These are phyloP conservation scores for Myrmecophaga tridactyla DNA, from an alignment of 2,113 vertebrate genomes.

Conservation along the genomic window DNA sequence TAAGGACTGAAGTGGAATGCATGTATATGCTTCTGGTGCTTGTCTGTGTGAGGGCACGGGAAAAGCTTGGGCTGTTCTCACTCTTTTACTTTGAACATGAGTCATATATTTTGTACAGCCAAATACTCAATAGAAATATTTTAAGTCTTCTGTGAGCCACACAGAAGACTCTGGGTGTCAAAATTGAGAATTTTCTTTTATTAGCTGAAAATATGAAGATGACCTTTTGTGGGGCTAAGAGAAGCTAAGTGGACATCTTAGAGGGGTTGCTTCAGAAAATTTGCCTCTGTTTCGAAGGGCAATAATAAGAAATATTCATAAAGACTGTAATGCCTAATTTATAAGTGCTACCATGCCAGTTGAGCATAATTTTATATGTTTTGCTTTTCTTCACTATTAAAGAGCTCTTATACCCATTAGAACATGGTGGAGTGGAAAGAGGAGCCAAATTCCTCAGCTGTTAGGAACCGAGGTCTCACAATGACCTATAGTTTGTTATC, in stretches of 20 bases:
- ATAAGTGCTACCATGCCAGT: rapidly evolving
- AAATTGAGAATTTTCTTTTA: not conserved
- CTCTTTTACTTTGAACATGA: not conserved
- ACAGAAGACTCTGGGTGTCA: not conserved
- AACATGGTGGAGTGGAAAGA: not conserved
- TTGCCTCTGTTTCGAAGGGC: not conserved
- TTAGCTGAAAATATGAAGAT: conserved; percentile 13
- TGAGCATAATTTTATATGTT: not conserved
- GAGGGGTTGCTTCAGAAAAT: not conserved
- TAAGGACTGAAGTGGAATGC: not conserved
- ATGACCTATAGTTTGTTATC: not conserved
- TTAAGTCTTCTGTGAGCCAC: conserved; percentile 13
- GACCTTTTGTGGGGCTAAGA: not conserved
- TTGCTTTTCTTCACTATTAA: not conserved
- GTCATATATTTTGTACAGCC: not conserved
- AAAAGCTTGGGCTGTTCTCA: not conserved
- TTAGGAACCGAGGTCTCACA: too few species aligned
- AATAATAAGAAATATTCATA: not conserved
- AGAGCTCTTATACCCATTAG: not conserved
- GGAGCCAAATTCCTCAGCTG: not conserved
- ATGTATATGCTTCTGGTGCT: not conserved
- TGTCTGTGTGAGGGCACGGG: not conserved
- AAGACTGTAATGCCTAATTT: not conserved
- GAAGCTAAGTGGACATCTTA: not conserved
- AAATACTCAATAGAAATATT: not conserved